Percentiles rank a stretch among this genome's conserved stretches.
phyloP scores from a whole-genome alignment of 2,113 vertebrate species.

The Nanorana parkeri region DNA sequence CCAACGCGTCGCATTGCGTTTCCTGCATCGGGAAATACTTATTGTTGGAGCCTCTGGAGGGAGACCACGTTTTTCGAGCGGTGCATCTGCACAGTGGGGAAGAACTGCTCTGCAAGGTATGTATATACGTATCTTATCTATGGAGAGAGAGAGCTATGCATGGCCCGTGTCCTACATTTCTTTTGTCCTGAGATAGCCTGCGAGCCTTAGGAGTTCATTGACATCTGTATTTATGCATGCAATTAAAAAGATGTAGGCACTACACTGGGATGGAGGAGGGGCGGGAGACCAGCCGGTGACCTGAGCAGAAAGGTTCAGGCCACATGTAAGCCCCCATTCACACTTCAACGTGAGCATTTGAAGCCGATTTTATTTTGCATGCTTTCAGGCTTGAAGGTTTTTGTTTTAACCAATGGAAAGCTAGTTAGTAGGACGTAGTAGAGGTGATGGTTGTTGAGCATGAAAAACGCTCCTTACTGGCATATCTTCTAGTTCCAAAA shows the following conservation, averaged over 20 bases:
- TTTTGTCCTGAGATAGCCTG: neutral
- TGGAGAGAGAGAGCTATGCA: no score
- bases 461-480: no score
- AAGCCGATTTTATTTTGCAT: no score
- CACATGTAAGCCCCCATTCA: no score
- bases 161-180: neutral
- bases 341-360: no score
- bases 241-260: neutral
- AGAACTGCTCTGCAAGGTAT: conserved; percentile 98
- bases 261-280: conserved; percentile 19
- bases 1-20: conserved; percentile 96
- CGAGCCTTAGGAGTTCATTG: neutral
- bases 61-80: conserved; percentile 97
- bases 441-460: no score
- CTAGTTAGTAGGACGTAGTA: no score
- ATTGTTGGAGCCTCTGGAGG: conserved; percentile 97
- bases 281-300: conserved; percentile 7
- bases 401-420: no score
- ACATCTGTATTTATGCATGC: neutral
- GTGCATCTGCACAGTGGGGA: conserved; percentile 97
- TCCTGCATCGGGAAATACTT: conserved; percentile 98
- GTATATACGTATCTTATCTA: no score
- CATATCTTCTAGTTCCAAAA: no score
- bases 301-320: conserved; percentile 2
- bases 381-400: no score